These are phyloP conservation scores for Catocala sponsa DNA, from an alignment of 2,888 invertebrate species.

Conservation along the genomic window DNA sequence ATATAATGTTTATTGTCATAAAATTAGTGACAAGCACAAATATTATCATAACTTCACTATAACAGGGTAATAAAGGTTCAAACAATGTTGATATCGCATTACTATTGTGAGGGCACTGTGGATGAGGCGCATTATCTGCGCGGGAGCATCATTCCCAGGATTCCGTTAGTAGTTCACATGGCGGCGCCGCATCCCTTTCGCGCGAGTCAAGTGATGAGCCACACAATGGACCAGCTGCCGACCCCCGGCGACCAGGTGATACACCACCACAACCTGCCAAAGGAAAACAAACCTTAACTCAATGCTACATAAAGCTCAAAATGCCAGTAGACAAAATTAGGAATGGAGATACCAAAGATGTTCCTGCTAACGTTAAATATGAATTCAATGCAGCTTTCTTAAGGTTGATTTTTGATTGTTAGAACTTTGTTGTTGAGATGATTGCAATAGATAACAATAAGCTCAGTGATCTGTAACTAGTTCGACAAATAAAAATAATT, in stretches of 20 bases:
- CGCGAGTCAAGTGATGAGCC: constrained; percentile 84
- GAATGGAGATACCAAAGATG: constrained; percentile 57
- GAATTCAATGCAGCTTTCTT: constrained; percentile 57
- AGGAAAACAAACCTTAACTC: constrained; percentile 53
- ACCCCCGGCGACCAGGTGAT: constrained; percentile 79
- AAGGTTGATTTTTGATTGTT: constrained; percentile 60
- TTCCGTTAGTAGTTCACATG: constrained; percentile 81
- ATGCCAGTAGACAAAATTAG: constrained; percentile 13
- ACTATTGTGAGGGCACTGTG: constrained; percentile 63
- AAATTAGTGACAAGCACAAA: constrained; percentile 9
- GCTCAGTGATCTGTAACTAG: constrained; percentile 82
- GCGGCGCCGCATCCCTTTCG: constrained; percentile 83
- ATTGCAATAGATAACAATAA: constrained; percentile 79
- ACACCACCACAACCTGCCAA: constrained; percentile 39
- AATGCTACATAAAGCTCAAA: constrained; percentile 23
- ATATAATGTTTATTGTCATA: too few species aligned
- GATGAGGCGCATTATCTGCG: constrained; percentile 62
- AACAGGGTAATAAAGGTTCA: constrained; percentile 22
- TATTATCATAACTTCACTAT: constrained; percentile 32
- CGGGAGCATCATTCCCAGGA: constrained; percentile 75
- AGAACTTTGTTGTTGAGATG: constrained; percentile 58
- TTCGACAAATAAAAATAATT: constrained; percentile 75
- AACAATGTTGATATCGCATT: constrained; percentile 64
- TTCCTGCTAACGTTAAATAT: constrained; percentile 58
- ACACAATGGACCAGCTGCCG: constrained; percentile 79